phyloP scores from a whole-genome alignment of 2,113 vertebrate genomes.

The Microtus ochrogaster region DNA sequence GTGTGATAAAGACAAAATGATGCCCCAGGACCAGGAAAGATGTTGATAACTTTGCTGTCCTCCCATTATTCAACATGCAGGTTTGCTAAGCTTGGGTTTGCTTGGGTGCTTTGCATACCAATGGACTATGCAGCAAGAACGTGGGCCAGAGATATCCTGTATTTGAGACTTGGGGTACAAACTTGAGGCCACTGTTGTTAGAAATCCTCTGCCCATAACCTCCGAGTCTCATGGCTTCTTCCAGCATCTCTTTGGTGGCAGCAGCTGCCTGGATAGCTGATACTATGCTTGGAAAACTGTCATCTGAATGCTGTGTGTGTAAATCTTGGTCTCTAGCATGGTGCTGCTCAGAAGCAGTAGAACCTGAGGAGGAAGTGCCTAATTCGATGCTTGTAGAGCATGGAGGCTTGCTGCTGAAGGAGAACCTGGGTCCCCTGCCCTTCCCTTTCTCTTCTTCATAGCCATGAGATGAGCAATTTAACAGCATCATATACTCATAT shows the following conservation, averaged over 20 bases:
- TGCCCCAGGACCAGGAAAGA: not conserved
- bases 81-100: not conserved
- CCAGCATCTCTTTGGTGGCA: not conserved
- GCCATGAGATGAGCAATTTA: not conserved
- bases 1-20: not conserved
- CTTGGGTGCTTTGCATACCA: not conserved
- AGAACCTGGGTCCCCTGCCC: too few species aligned
- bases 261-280: not conserved
- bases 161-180: not conserved
- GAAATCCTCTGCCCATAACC: not conserved
- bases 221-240: not conserved
- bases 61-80: not conserved
- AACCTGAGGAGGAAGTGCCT: not conserved
- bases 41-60: not conserved
- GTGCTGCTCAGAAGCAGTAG: not conserved
- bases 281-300: not conserved
- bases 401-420: rapidly evolving
- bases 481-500: not conserved
- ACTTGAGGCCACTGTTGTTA: not conserved
- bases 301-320: not conserved
- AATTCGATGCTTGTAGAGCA: not conserved
- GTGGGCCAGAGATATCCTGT: not conserved
- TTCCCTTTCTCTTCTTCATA: not conserved
- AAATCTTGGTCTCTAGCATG: not conserved
- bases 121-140: not conserved